These are phyloP conservation scores for Dasyurus viverrinus DNA, from an alignment of 2,113 vertebrate species.

Conservation along the genomic window DNA sequence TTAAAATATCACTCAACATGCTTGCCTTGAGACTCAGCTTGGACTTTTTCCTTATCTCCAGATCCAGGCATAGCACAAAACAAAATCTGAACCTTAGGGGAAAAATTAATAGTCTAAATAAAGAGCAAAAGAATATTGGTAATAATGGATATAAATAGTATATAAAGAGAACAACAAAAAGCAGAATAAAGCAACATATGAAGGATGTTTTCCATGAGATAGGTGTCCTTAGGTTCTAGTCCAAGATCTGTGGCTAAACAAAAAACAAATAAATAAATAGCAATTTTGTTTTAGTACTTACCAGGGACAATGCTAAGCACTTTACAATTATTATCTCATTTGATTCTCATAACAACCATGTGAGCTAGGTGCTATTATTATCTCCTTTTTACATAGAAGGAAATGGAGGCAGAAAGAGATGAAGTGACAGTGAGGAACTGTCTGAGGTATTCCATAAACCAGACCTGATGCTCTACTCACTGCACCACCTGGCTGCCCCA, in stretches of 20 bases:
- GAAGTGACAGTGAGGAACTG: background rate
- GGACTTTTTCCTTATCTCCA: background rate
- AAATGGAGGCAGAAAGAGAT: background rate
- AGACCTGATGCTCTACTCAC: background rate
- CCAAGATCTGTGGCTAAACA: background rate
- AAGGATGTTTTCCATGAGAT: background rate
- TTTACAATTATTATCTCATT: background rate
- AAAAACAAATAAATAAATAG: background rate
- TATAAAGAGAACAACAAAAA: background rate
- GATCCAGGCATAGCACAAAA: background rate
- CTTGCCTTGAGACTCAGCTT: constrained; percentile 23
- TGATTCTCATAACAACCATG: background rate
- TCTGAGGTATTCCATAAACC: background rate
- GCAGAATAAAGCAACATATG: background rate
- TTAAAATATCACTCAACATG: constrained; percentile 23
- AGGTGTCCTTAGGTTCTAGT: background rate
- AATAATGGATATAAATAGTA: background rate
- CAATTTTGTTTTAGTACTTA: background rate
- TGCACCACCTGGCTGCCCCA: background rate
- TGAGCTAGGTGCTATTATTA: background rate
- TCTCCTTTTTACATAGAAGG: background rate
- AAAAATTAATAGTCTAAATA: background rate
- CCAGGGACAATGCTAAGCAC: background rate
- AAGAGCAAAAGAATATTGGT: background rate
- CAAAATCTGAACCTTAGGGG: background rate